A percentile compares a stretch with the other conserved stretches of the same genome.
Conservation (phyloP, 2,113 vertebrate species). For the Echinops telfairi region DNA sequence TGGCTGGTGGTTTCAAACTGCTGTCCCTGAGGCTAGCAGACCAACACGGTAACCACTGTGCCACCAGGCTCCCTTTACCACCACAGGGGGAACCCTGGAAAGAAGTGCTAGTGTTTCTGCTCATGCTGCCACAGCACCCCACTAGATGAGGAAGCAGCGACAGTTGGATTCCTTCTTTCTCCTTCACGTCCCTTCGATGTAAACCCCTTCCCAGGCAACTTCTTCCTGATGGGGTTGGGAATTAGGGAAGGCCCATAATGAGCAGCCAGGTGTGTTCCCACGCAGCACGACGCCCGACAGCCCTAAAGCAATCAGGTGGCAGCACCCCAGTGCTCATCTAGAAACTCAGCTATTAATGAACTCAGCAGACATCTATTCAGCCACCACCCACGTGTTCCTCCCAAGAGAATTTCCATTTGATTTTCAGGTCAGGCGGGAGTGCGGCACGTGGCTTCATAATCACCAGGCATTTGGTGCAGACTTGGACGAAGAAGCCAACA, state of each 20-base stretch:
- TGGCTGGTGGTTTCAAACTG: too few species aligned
- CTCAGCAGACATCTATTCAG: neutral
- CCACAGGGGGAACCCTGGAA: neutral
- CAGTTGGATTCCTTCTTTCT: neutral
- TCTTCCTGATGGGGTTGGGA: neutral
- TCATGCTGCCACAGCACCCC: neutral
- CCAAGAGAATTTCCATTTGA: slow-evolving; percentile 13
- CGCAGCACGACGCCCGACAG: neutral
- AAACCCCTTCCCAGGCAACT: neutral
- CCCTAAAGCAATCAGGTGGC: neutral
- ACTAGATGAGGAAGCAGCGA: neutral
- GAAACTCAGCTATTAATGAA: slow-evolving; percentile 5
- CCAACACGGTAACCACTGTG: too few species aligned
- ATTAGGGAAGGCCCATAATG: neutral
- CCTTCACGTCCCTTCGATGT: neutral
- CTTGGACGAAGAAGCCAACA: neutral
- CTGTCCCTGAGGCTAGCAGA: too few species aligned
- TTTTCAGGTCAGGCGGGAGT: neutral
- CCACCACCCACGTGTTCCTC: slow-evolving; percentile 1
- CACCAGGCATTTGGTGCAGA: neutral
- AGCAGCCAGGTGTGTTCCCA: neutral
- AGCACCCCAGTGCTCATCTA: neutral
- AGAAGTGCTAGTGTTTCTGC: neutral
- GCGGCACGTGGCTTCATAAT: neutral
- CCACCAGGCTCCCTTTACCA: too few species aligned